Conservation (phyloP, 2,888 invertebrate genomes). For the Limnephilus marmoratus region DNA sequence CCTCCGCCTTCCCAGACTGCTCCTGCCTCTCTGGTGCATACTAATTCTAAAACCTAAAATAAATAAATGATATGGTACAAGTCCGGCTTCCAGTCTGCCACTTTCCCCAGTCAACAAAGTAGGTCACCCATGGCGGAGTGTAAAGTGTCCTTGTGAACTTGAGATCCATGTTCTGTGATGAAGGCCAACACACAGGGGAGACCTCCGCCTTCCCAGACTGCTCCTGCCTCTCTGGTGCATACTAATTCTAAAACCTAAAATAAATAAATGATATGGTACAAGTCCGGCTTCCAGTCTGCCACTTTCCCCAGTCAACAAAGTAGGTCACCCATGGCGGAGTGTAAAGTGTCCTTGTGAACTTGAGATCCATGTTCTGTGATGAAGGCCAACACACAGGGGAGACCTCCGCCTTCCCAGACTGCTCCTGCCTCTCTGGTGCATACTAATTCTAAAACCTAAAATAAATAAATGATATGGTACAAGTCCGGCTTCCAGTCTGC, state of each 20-base stretch:
- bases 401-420: conserved; percentile 98
- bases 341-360: conserved; percentile 97
- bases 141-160: conserved; percentile 96
- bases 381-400: conserved; percentile 95
- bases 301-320: background rate
- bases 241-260: conserved; percentile 93
- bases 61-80: conserved; percentile 34
- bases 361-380: conserved; percentile 93
- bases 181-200: conserved; percentile 96
- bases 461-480: conserved; percentile 33
- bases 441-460: conserved; percentile 93
- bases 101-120: background rate
- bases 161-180: conserved; percentile 93
- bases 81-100: background rate
- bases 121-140: conserved; percentile 93
- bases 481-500: background rate
- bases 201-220: conserved; percentile 98
- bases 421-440: conserved; percentile 98
- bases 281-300: background rate
- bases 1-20: conserved; percentile 99
- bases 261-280: conserved; percentile 28
- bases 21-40: conserved; percentile 98
- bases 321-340: conserved; percentile 91
- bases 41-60: conserved; percentile 91
- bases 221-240: conserved; percentile 97